Base-by-base conservation (phyloP, 2,888 invertebrate species). In the Chorisops tibialis region DNA sequence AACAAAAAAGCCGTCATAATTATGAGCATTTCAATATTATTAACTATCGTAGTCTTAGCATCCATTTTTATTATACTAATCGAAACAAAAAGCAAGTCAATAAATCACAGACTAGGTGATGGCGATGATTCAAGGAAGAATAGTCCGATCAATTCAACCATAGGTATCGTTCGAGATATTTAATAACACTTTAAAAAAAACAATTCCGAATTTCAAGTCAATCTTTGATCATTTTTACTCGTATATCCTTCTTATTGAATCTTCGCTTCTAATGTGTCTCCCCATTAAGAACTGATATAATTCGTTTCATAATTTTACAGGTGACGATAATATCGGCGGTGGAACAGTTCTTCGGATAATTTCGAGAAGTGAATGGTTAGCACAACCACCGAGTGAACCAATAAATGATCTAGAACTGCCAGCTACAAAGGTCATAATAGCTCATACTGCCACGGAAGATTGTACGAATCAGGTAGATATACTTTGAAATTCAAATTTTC, bases 361-460 rank as follows among this genome's bases (percentile, higher is more conserved):
- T 0, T 73, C 80, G 2, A 75, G 87, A 35, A 73, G 77, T 0
- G 84, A 85, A 60, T 91, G 90, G 90, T 74, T 83, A 0, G 89
- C 88, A 0, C 84, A 85, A 70, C 85, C 86, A 0, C 81, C 84
- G 0, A 79, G 75, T 22, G 70, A 69, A 0, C 67, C 69, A 0
- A 64, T 85, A 58, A 73, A 74, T 9, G 67, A 68, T 3, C 79
- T 80, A 1, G 79, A 80, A 0, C 78, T 82, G 71, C 83, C 83
- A n/a, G 78, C 80, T 12, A 75, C 77, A 4, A 74, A 77, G 49
- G 84, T 87, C 1, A 81, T 87, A 50, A 85, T 88, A 60, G 79
- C 83, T 0, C 87, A 87, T 67, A 87, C 88, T 0, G 87, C 84
- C 1, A 83, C 86, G 0, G 83, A 83, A 65, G 77, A 77, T 54